These are phyloP conservation scores for Dipodomys stephensi DNA, from an alignment of 2,113 vertebrate species.

Conservation along the genomic window DNA sequence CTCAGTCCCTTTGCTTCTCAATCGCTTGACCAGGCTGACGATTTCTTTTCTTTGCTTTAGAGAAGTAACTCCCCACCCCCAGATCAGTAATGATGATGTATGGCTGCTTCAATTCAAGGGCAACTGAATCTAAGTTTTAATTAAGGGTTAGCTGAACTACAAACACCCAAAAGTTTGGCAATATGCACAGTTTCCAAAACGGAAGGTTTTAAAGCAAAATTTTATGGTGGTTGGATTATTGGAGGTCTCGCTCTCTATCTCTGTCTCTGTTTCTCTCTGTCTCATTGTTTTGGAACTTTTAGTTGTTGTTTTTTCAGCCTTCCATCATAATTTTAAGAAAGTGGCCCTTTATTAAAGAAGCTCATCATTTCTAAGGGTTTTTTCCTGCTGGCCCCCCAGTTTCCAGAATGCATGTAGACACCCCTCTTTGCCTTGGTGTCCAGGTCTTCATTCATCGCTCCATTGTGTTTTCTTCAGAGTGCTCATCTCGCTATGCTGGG, in stretches of 20 bases:
- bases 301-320: not conserved
- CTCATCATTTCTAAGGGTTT: conserved; percentile 42
- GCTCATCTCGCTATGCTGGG: conserved; percentile 75
- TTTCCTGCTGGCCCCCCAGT: not conserved
- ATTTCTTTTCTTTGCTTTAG: conserved; percentile 85
- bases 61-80: conserved; percentile 72
- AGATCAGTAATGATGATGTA: conserved; percentile 74
- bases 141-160: conserved; percentile 91
- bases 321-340: not conserved
- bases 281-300: not conserved
- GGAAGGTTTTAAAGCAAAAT: conserved; percentile 25
- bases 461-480: conserved; percentile 62
- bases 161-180: conserved; percentile 50
- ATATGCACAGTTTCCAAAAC: not conserved
- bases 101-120: conserved; percentile 88
- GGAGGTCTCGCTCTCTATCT: not conserved
- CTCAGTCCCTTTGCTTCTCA: conserved; percentile 83
- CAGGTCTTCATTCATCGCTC: conserved; percentile 64
- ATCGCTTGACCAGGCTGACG: conserved; percentile 75
- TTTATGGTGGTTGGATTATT: not conserved
- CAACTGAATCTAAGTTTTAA: conserved; percentile 93
- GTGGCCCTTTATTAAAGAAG: not conserved
- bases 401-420: conserved; percentile 66
- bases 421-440: not conserved
- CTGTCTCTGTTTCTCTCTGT: not conserved